A percentile compares a stretch with the other conserved stretches of the same genome.
These are phyloP conservation scores for Synanthedon tipuliformis DNA, from an alignment of 2,888 invertebrate genomes.

Conservation along the genomic window DNA sequence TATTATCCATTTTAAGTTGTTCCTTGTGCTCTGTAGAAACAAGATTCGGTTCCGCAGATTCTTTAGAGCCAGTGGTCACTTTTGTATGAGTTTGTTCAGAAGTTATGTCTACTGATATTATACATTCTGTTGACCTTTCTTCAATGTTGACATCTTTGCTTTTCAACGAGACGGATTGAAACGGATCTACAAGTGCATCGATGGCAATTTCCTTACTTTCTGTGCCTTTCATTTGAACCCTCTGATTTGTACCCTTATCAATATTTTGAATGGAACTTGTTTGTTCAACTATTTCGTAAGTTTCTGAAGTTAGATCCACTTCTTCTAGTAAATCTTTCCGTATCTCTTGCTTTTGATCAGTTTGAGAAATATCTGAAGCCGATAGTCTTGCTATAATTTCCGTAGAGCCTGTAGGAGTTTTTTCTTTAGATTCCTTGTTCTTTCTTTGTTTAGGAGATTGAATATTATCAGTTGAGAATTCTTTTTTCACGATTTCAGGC, in stretches of 20 bases:
- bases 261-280: neutral
- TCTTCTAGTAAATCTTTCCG: neutral
- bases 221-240: neutral
- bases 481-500: too few relatives aligned
- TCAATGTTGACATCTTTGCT: too few relatives aligned
- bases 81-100: too few relatives aligned
- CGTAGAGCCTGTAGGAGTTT: neutral
- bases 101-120: too few relatives aligned
- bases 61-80: too few relatives aligned
- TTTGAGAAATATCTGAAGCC: neutral
- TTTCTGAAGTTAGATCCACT: neutral
- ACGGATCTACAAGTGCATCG: too few relatives aligned
- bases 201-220: neutral
- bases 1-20: too few relatives aligned
- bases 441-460: slow-evolving; percentile 22
- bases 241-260: neutral
- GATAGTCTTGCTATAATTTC: neutral
- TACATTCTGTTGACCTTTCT: too few relatives aligned
- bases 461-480: slow-evolving; percentile 7
- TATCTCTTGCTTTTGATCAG: neutral
- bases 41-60: too few relatives aligned
- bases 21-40: too few relatives aligned
- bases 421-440: slow-evolving; percentile 25
- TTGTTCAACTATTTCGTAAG: neutral
- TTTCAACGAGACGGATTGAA: too few relatives aligned